Evolutionary conservation across 2,113 vertebrate genomes (phyloP).

Genomic region (Narcine bancroftii): DNA sequence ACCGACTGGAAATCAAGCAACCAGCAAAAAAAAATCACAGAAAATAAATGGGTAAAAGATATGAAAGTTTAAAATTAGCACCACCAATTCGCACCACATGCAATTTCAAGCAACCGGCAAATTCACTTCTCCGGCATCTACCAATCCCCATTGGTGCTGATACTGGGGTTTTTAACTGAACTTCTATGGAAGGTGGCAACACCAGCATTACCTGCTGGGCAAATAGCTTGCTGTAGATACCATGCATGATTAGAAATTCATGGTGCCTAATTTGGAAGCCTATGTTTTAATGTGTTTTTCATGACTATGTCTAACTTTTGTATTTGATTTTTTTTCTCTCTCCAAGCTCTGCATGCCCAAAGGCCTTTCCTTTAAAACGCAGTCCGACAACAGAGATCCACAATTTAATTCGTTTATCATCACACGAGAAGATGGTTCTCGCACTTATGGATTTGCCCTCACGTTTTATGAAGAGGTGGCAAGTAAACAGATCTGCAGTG

Average conservation of each 20-base stretch:
- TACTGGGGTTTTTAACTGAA: no score
- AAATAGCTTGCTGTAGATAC: background rate
- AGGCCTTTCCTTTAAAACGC: slow-evolving; percentile 91
- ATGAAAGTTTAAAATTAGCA: no score
- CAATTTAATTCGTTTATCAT: slow-evolving; percentile 97
- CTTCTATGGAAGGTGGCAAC: background rate
- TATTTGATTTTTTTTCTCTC: slow-evolving; percentile 39
- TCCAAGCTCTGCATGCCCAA: slow-evolving; percentile 97
- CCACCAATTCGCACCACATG: no score
- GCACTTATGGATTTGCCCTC: slow-evolving; percentile 92
- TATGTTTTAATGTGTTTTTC: background rate
- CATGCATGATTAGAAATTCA: background rate
- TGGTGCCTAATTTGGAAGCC: background rate
- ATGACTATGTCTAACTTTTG: background rate
- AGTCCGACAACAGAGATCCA: slow-evolving; percentile 78
- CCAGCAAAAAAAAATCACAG: no score
- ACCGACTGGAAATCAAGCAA: no score
- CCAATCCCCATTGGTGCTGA: no score
- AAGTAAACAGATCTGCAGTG: slow-evolving; percentile 97
- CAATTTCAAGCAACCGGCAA: no score
- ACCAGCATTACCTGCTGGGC: background rate
- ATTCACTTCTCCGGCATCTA: no score
- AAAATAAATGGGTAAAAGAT: no score
- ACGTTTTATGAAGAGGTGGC: slow-evolving; percentile 98
- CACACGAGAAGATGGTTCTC: slow-evolving; percentile 94